These are phyloP conservation scores for Morelia viridis DNA, from an alignment of 2,797 vertebrate genomes.

Conservation along the genomic window DNA sequence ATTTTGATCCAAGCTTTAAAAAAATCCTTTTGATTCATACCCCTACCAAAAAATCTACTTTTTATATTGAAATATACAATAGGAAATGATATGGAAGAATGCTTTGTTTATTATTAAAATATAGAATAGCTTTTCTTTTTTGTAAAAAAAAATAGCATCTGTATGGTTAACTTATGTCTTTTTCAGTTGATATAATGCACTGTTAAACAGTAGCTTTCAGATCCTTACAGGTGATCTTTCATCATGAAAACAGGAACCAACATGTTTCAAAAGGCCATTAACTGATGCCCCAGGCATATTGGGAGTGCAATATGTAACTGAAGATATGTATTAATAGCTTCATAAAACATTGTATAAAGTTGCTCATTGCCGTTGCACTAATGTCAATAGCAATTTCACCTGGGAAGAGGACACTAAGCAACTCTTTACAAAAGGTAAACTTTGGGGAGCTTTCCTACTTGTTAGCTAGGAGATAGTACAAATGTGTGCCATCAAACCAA, in stretches of 20 bases:
- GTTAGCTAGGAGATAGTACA: neutral
- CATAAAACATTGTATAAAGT: conserved; percentile 27
- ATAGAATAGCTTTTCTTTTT: neutral
- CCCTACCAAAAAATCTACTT: neutral
- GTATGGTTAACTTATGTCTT: neutral
- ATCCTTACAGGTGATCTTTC: conserved; percentile 34
- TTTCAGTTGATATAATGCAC: conserved; percentile 31
- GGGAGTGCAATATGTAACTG: conserved; percentile 7
- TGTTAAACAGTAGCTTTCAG: conserved; percentile 16
- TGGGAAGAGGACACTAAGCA: neutral
- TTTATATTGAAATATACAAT: neutral
- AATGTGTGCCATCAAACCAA: neutral
- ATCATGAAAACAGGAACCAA: neutral
- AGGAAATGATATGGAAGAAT: neutral
- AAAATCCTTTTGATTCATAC: too few species aligned
- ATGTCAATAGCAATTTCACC: conserved; percentile 5
- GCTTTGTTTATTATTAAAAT: neutral
- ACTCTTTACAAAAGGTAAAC: neutral
- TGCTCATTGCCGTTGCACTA: conserved; percentile 19
- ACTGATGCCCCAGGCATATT: neutral
- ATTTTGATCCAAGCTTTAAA: too few species aligned
- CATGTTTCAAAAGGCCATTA: conserved; percentile 16
- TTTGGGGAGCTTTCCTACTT: neutral
- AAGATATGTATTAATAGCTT: conserved; percentile 12
- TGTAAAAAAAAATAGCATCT: neutral